Evolutionary conservation across 2,113 vertebrate species (phyloP), one percentile per base, ranked within the genome.

Genomic region (Archocentrus centrarchus): DNA sequence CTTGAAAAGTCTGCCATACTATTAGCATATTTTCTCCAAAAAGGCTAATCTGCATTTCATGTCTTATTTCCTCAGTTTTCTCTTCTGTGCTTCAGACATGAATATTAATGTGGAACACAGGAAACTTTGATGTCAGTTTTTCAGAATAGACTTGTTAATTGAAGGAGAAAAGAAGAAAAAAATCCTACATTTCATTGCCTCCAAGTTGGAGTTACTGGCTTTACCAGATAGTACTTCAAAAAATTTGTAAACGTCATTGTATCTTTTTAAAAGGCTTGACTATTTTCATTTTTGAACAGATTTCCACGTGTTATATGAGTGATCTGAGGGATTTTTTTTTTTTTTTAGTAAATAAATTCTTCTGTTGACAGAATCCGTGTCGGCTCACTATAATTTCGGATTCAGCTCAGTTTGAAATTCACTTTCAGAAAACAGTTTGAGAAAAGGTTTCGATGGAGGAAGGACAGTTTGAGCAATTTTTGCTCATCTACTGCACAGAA

Each of bases 81-180:
- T 85, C 86, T 68, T 84, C 53, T 90, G 78, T 90, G 66, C 86
- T 83, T 92, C 86, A 73, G 77, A 87, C 79, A 93, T 86, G 73
- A 93, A 91, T 95, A 93, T 93, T 95, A 91, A 93, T 94, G 84
- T 77, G 77, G 55, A 89, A 90, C 70, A 86, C 78, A 63, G 64
- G 53, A 87, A 84, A 92, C 87, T 91, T 93, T 91, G 91, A 94
- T 93, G 91, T 87, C 62, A 85, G 79, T 81, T 86, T 83, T 88
- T 89, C 81, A 80, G 78, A 92, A 85, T 86, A 88, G 64, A 80
- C 63, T 90, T 83, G 77, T 82, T 86, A 80, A 92, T 82, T 87
- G 77, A 76, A 44, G 58, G 80, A 30, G 64, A 18, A 17, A 15
- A 6, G 37, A 3, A 7, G 4, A 60, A 66, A 66, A 35, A 2